Evolutionary conservation across 1,140 invertebrate species (phyloP), one percentile per base, ranked within the genome.

Genomic region (Pogonognathellus flavescens): DNA sequence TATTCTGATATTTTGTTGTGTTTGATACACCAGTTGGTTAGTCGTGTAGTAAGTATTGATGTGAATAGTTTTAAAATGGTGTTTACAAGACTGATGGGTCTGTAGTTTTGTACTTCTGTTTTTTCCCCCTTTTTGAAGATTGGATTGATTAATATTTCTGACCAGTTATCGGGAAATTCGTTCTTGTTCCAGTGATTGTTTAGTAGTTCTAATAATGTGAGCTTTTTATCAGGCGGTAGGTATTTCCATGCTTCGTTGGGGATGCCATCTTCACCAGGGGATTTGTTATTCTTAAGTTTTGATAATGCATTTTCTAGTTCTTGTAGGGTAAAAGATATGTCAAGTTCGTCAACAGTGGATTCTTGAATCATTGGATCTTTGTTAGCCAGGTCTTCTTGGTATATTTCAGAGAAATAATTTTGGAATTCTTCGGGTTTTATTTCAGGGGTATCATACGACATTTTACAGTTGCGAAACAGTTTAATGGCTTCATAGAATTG

Each of bases 1-100:
- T 66, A 85, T 66, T 89, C 66, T 1, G 86, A 87, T 4, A 89
- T 82, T 22, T 86, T 86, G 2, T 87, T 66, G 60, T 88, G 16
- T 59, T 18, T 11, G 55, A 18, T 13, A 18, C 14, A n/a, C 55
- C 55, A 59, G 18, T 59, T 59, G 14, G 14, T 13, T 5, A 80
- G 52, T 52, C 76, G 50, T 6, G 13, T 50, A 13, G 41, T 50
- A 1, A 80, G 76, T 0, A 41, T 50, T 18, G 50, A 50, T 7
- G 76, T 80, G n/a, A 80, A 59, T 16, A 80, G 7, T 50, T 80
- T 80, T 16, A 52, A 2, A 49, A 53, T 80, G 11, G 76, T 80
- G 13, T 49, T 14, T 0, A 50, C 41, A 18, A 80, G n/a, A 0
- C 20, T 14, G 1, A 80, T 52, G 18, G 76, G 76, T 11, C 76